Percentiles rank a stretch among this genome's conserved stretches.
These are phyloP conservation scores for Mastigias papua DNA, from an alignment of 30 jellyfish, hydroid and myxozoan genomes.

Conservation along the genomic window DNA sequence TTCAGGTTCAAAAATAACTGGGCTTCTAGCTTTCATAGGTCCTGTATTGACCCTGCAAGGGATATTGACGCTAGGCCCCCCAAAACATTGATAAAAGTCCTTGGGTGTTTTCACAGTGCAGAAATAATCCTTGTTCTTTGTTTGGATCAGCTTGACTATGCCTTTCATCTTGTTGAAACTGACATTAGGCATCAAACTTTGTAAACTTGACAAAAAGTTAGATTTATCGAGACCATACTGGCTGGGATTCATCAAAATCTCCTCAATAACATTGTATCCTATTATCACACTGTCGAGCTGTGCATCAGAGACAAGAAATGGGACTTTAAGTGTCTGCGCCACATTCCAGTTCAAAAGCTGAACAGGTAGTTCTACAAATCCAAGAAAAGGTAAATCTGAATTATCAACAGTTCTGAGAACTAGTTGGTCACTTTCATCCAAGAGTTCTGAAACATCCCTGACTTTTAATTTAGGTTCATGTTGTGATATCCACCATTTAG, in stretches of 20 bases:
- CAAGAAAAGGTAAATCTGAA: slow-evolving; percentile 13
- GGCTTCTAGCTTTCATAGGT: slow-evolving; percentile 16
- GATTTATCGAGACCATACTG: neutral
- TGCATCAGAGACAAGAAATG: slow-evolving; percentile 20
- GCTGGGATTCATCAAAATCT: slow-evolving; percentile 4
- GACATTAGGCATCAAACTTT: neutral
- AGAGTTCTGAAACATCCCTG: slow-evolving; percentile 1
- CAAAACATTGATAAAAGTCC: slow-evolving; percentile 5
- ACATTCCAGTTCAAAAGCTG: neutral
- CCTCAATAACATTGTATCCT: slow-evolving; percentile 46
- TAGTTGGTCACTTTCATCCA: slow-evolving; percentile 1
- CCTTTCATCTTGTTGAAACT: neutral
- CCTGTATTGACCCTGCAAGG: slow-evolving; percentile 30
- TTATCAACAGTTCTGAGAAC: slow-evolving; percentile 9
- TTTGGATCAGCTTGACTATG: slow-evolving; percentile 10
- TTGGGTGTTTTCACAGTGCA: slow-evolving; percentile 35
- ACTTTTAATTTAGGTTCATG: slow-evolving; percentile 1
- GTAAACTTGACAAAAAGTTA: neutral
- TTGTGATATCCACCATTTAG: slow-evolving; percentile 10
- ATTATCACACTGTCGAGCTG: neutral
- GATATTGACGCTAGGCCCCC: slow-evolving; percentile 2
- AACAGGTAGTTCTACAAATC: slow-evolving; percentile 25
- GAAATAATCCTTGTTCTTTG: neutral
- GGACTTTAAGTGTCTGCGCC: neutral
- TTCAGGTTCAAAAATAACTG: neutral